Conservation (phyloP, 35 echinoderm and acorn worm genomes). For the Ophiothrix spiculata region DNA sequence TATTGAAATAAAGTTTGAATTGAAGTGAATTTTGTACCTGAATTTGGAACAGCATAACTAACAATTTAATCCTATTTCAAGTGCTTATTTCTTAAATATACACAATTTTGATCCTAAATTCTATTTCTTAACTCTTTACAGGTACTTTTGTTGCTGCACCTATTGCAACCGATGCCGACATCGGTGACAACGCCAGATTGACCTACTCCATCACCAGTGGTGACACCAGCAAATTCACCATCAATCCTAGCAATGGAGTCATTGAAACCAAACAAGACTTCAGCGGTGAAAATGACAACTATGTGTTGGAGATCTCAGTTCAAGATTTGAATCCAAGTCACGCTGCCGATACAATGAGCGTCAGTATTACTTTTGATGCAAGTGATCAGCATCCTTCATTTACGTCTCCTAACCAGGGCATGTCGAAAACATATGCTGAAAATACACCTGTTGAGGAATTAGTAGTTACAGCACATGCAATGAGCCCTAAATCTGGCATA, state of each 20-base stretch:
- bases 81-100: too few species aligned
- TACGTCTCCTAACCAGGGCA: slow-evolving; percentile 29
- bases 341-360: slow-evolving; percentile 22
- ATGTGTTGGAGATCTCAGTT: slow-evolving; percentile 56
- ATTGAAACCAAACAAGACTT: slow-evolving; percentile 52
- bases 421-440: slow-evolving; percentile 31
- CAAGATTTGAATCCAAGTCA: slow-evolving; percentile 14
- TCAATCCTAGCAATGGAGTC: slow-evolving; percentile 54
- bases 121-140: slow-evolving; percentile 24
- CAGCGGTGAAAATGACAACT: slow-evolving; percentile 36
- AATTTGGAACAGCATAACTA: too few species aligned
- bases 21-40: too few species aligned
- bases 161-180: slow-evolving; percentile 49
- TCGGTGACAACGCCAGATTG: slow-evolving; percentile 56
- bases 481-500: slow-evolving; percentile 41
- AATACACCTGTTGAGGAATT: slow-evolving; percentile 27
- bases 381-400: slow-evolving; percentile 47
- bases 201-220: slow-evolving; percentile 60
- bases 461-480: slow-evolving; percentile 44
- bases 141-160: slow-evolving; percentile 68
- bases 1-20: too few species aligned
- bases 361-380: slow-evolving; percentile 50
- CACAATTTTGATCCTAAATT: too few species aligned
- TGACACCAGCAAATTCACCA: slow-evolving; percentile 54
- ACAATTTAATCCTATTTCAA: too few species aligned